A percentile compares a stretch with the other conserved stretches of the same genome.
Conservation (phyloP, 2,113 vertebrate genomes). For the Panthera leo region DNA sequence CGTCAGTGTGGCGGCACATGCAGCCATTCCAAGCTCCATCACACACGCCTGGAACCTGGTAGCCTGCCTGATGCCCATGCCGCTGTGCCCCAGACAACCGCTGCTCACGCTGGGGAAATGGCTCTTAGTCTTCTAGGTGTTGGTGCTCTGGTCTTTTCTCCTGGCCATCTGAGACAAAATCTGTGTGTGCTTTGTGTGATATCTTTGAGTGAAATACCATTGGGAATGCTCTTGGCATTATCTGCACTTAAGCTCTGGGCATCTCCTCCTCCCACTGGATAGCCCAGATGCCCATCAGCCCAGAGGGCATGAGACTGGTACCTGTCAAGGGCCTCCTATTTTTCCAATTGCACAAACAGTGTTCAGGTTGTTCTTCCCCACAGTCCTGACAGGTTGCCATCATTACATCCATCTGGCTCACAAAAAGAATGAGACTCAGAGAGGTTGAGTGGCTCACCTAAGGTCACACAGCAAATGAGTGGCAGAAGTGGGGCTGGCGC, state of each 20-base stretch:
- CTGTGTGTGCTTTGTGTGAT: neutral
- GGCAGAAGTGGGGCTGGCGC: neutral
- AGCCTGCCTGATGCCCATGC: neutral
- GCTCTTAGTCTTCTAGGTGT: neutral
- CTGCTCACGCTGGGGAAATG: neutral
- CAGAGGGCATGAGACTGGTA: neutral
- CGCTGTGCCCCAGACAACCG: neutral
- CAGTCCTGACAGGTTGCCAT: neutral
- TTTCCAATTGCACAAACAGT: neutral
- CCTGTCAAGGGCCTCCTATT: neutral
- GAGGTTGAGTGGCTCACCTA: neutral
- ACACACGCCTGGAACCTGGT: neutral
- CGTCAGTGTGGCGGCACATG: neutral
- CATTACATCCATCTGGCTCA: neutral
- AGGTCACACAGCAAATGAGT: neutral
- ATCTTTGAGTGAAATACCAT: neutral
- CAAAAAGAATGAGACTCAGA: neutral
- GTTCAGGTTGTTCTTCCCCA: neutral
- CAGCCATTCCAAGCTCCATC: neutral
- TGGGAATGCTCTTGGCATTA: neutral
- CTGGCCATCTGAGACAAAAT: neutral
- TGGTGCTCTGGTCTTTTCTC: neutral
- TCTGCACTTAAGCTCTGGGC: neutral
- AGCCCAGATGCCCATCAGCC: neutral
- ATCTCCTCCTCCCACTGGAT: neutral